Conservation (phyloP, 2,797 vertebrate genomes). For the Selene dorsalis region DNA sequence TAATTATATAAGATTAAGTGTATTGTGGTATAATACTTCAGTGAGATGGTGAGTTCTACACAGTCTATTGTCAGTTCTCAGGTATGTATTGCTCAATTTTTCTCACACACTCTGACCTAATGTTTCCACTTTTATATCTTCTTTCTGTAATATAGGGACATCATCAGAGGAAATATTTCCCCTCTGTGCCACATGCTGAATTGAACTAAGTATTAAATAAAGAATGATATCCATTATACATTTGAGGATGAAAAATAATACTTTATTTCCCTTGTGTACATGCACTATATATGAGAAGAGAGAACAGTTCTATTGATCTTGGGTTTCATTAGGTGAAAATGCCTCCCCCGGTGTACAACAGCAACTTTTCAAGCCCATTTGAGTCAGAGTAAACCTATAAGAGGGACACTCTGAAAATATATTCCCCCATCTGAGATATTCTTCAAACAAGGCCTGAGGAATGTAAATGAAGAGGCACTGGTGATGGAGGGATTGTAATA, state of each 20-base stretch:
- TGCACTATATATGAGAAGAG: slow-evolving; percentile 82
- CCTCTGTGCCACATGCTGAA: slow-evolving; percentile 67
- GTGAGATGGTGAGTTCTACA: slow-evolving; percentile 61
- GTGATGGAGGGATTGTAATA: slow-evolving; percentile 80
- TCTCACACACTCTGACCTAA: slow-evolving; percentile 44
- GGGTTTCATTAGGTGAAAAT: slow-evolving; percentile 86
- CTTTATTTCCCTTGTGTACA: slow-evolving; percentile 86
- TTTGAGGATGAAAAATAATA: slow-evolving; percentile 85
- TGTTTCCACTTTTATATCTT: slow-evolving; percentile 62
- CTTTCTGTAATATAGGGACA: slow-evolving; percentile 73
- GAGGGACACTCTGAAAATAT: slow-evolving; percentile 76
- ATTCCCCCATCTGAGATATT: slow-evolving; percentile 81
- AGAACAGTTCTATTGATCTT: slow-evolving; percentile 83
- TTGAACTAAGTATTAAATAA: slow-evolving; percentile 84
- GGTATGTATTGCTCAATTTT: slow-evolving; percentile 58
- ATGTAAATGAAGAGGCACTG: slow-evolving; percentile 82
- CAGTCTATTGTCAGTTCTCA: slow-evolving; percentile 66
- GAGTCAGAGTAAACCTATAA: slow-evolving; percentile 77
- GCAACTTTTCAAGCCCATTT: slow-evolving; percentile 79
- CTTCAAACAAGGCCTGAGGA: slow-evolving; percentile 78
- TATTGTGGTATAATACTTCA: slow-evolving; percentile 69
- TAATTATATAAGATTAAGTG: slow-evolving; percentile 83
- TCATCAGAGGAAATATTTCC: slow-evolving; percentile 77
- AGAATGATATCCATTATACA: slow-evolving; percentile 86
- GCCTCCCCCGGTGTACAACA: slow-evolving; percentile 76